Conservation (phyloP, 2,113 vertebrate species). For the Bungarus multicinctus region DNA sequence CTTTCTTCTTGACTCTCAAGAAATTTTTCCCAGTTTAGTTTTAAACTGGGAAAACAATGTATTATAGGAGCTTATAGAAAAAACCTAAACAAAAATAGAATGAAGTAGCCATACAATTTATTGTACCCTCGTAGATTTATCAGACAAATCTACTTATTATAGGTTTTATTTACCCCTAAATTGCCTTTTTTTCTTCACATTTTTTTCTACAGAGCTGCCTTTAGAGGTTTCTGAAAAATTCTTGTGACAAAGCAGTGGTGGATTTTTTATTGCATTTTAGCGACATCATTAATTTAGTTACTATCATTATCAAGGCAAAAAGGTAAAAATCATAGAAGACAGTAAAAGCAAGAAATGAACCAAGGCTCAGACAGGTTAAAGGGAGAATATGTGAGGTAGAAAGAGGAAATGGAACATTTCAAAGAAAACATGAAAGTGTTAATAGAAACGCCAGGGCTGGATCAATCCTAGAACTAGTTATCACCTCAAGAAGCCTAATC, state of each 20-base stretch:
- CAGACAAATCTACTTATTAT: neutral
- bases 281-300: neutral
- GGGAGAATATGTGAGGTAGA: neutral
- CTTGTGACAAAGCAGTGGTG: neutral
- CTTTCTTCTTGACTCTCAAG: neutral
- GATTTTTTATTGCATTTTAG: neutral
- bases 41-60: neutral
- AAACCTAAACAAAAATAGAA: neutral
- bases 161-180: neutral
- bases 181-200: neutral
- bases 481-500: neutral
- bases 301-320: neutral
- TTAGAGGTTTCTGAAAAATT: neutral
- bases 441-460: neutral
- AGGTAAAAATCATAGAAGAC: neutral
- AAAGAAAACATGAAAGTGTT: neutral
- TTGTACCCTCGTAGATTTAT: neutral
- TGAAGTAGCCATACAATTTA: neutral
- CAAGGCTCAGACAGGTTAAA: neutral
- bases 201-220: neutral
- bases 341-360: no score
- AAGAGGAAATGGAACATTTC: neutral
- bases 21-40: neutral
- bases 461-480: neutral
- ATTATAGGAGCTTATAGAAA: neutral